Conservation (phyloP, 2,113 vertebrate species). For the Aix galericulata region DNA sequence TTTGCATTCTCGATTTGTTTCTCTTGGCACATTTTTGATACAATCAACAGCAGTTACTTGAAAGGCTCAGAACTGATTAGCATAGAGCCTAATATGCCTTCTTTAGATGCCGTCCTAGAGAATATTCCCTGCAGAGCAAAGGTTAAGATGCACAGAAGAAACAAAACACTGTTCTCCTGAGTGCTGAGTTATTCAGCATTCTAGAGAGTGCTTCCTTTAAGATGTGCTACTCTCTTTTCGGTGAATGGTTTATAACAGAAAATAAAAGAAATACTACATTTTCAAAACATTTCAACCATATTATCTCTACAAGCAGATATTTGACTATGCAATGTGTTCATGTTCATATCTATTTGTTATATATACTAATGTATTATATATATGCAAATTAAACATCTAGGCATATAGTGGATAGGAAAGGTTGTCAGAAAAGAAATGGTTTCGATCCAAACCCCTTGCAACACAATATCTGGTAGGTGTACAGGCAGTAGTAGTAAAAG, state of each 20-base stretch:
- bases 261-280: neutral
- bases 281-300: neutral
- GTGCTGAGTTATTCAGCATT: constrained; percentile 47
- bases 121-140: constrained; percentile 64
- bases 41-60: constrained; percentile 67
- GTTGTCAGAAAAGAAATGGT: neutral
- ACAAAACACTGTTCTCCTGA: constrained; percentile 22
- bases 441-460: neutral
- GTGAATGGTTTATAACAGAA: constrained; percentile 28
- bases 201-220: constrained; percentile 5
- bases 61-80: constrained; percentile 68
- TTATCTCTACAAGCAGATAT: neutral
- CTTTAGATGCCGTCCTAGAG: constrained; percentile 50
- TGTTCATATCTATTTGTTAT: neutral
- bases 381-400: neutral
- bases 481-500: neutral
- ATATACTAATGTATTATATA: neutral
- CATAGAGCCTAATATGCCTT: constrained; percentile 67
- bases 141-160: constrained; percentile 55
- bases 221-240: neutral
- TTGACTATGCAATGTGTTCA: neutral
- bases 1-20: constrained; percentile 65
- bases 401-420: neutral
- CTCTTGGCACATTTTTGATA: constrained; percentile 71
- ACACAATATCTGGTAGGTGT: neutral